Evolutionary conservation across 2,113 vertebrate species (phyloP), one percentile per base, ranked within the genome.

Genomic region (Morone saxatilis): DNA sequence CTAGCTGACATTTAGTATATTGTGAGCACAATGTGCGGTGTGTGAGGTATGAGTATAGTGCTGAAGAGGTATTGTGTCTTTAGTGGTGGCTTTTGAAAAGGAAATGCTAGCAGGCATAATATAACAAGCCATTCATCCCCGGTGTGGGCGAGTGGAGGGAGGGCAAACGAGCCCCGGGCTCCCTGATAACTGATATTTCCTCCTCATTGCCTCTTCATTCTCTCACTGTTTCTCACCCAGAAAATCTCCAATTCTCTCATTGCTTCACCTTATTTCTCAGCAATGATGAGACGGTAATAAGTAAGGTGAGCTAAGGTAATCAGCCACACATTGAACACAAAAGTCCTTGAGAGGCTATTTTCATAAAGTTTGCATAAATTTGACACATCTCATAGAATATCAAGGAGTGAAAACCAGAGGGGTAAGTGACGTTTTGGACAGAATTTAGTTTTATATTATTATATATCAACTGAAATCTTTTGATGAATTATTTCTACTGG

Each of bases 61-160:
- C n/a, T 74, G 57, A 73, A 69, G 72, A 73, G 74, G 63, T 45
- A 78, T 76, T 74, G 68, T 76, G 67, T 87, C 72, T 85, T 65
- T 51, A 62, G 67, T 51, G 60, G 75, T 31, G 31, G 65, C 68
- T 66, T 75, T 82, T 86, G 61, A 80, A 79, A 84, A 59, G 76
- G 22, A 84, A 83, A 78, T 43, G 78, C 86, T 83, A 48, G 81
- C 82, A 86, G 88, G 80, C 65, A 73, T 68, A 85, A 85, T 71
- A 71, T 76, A 84, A 84, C 57, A 78, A 89, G 80, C 47, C 79
- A 78, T 89, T 85, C 63, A 81, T 86, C 72, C 56, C 10, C 19
- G 54, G 71, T 68, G 76, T 20, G 75, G 79, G 80, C 7, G 36
- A n/a, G 56, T 7, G 72, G 65, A 67, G 70, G 79, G 43, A 19